Base-by-base conservation (phyloP, 2,113 vertebrate species). In the Sinocyclocheilus rhinocerous region DNA sequence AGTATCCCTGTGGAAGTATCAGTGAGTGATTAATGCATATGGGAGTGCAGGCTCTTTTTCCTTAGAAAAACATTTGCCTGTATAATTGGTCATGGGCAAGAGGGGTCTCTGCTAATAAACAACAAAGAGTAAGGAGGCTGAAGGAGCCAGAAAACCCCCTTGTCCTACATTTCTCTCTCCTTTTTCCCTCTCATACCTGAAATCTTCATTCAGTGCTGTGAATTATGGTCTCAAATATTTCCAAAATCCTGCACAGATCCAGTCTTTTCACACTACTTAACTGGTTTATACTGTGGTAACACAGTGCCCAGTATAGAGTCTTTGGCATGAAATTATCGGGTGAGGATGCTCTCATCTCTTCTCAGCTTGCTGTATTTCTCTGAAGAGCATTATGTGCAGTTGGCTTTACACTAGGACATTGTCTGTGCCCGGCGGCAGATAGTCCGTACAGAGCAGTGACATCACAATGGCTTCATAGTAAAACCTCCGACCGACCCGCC, bases 51-150 rank as follows among this genome's bases (percentile, higher is more conserved):
- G 77, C 85, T 87, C 80, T 84, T 72, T 88, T 88, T 85, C 86
- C 85, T 83, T 85, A 57, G 70, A 67, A 86, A 89, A 91, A 90
- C 89, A 88, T 89, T 87, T 89, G 85, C 85, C 70, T 79, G 76
- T 90, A 85, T 91, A 91, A 90, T 88, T 91, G 84, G 82, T 82
- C 84, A 73, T 86, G 83, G 83, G 78, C 61, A 69, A 86, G 20
- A 61, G 45, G 81, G 67, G 55, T 84, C 85, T 87, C 57, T 50
- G 72, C 82, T 76, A 85, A 86, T 89, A 87, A 85, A 86, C 79
- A 89, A 87, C 50, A 81, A 81, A 87, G 75, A 70, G 29, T 70
- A 70, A 59, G 50, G 29, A 39, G 78, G 59, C 50, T 87, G 77
- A 82, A 16, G 39, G 79, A 26, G 45, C 45, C 70, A 33, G 33